Evolutionary conservation across 2,888 invertebrate species (phyloP).

Genomic region (Hypercompe scribonia): DNA sequence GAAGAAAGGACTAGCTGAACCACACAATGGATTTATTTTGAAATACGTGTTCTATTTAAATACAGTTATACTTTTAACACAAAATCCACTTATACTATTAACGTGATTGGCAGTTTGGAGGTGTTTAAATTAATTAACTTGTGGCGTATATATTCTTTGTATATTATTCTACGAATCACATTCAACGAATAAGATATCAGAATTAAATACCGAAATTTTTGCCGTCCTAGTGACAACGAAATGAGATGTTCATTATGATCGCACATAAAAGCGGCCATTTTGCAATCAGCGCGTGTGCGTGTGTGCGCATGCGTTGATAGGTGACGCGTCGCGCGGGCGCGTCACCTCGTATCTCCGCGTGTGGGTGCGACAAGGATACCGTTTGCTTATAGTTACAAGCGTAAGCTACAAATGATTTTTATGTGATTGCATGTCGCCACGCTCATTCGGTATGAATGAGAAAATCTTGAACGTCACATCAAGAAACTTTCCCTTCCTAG

Average conservation of each 20-base stretch:
- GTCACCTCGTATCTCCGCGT: constrained; percentile 47
- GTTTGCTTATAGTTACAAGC: constrained; percentile 42
- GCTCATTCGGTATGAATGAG: constrained; percentile 42
- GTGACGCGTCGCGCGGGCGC: constrained; percentile 53
- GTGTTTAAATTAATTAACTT: neutral
- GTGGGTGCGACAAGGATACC: constrained; percentile 66
- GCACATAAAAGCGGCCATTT: constrained; percentile 68
- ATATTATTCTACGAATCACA: neutral
- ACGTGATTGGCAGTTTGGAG: neutral
- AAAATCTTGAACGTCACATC: constrained; percentile 42
- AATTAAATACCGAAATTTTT: constrained; percentile 4
- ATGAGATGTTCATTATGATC: constrained; percentile 52
- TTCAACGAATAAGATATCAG: neutral
- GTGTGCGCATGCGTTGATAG: constrained; percentile 53
- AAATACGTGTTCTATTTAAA: neutral
- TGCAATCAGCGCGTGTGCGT: constrained; percentile 61
- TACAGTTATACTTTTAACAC: neutral
- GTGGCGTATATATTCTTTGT: neutral
- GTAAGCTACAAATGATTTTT: constrained; percentile 41
- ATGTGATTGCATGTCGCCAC: constrained; percentile 43
- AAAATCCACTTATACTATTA: neutral
- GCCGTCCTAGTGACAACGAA: constrained; percentile 42
- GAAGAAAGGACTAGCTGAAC: constrained; percentile 20
- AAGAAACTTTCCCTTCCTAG: constrained; percentile 43
- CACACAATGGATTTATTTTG: constrained; percentile 24